Base-by-base conservation (phyloP, 2,888 invertebrate genomes). In the Pecten maximus region DNA sequence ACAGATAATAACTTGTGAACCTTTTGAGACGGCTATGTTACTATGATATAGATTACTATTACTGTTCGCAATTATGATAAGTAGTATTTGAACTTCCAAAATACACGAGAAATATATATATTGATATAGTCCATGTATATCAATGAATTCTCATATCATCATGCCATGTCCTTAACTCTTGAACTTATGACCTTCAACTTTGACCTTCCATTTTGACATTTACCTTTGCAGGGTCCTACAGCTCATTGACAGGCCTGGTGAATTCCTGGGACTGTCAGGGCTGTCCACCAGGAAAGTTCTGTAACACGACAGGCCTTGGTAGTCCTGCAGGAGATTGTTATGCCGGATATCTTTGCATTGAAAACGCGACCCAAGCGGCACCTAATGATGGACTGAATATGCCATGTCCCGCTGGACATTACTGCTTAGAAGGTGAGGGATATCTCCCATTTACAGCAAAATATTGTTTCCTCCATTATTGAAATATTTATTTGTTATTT, bases 261-360 rank as follows among this genome's bases (percentile, higher is more conserved):
- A 89, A 92, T 10, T 88, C 90, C 15, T 88, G 44, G 16, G 94
- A 95, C 40, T 96, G 96, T 92, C 92, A 94, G 40, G 89, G 92
- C 40, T 96, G 96, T 91, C 93, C 95, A 8, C 92, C 95, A 2
- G 96, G 96, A 28, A 88, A 93, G 90, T 96, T 94, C 94, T 96
- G 96, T 93, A 94, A 95, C 50, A 90, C 91, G 60, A 94, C 95
- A 1, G 96, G 96, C 0, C 93, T 96, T 16, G 91, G 93, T 54
- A 90, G 91, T 4, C 94, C 95, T 2, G 91, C 95, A 48, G 96
- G 95, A 35, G 91, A 93, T 88, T 96, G 96, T 91, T 89, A 90
- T 15, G 95, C 96, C n/a, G 96, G 96, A 8, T 96, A 94, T 92
- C 93, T 95, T 86, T 96, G 96, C 92, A 91, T 95, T 35, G 92